A percentile compares a stretch with the other conserved stretches of the same genome.
These are phyloP conservation scores for Hippocampus barbouri DNA, from an alignment of 2,113 vertebrate genomes.

Conservation along the genomic window DNA sequence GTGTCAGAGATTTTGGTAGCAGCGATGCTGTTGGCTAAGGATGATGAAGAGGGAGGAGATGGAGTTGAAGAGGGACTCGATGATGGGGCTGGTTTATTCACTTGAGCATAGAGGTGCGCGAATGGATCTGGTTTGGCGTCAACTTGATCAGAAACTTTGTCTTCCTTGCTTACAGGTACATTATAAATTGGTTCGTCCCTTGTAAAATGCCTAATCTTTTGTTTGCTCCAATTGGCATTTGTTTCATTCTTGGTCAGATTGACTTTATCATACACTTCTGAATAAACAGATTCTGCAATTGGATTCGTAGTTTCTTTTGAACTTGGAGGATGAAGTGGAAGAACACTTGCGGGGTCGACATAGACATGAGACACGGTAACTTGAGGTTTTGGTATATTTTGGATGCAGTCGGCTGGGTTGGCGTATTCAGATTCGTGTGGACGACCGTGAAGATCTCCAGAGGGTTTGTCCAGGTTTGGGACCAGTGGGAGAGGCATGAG, in stretches of 20 bases:
- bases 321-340: conserved; percentile 37
- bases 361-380: conserved; percentile 18
- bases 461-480: conserved; percentile 18
- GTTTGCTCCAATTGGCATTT: neutral
- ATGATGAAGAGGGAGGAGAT: neutral
- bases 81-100: conserved; percentile 37
- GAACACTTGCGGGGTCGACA: conserved; percentile 45
- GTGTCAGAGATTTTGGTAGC: neutral
- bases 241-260: conserved; percentile 22
- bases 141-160: neutral
- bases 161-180: conserved; percentile 20
- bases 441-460: neutral
- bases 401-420: conserved; percentile 73
- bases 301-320: neutral
- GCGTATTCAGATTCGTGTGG: conserved; percentile 77
- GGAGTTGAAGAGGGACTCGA: neutral
- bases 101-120: conserved; percentile 58
- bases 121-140: conserved; percentile 42
- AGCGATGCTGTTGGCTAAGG: conserved; percentile 22
- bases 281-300: conserved; percentile 57
- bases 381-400: neutral
- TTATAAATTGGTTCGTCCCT: conserved; percentile 49
- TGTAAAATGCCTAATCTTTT: neutral
- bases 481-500: conserved; percentile 59
- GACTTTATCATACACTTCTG: conserved; percentile 71